Evolutionary conservation across 2,797 vertebrate genomes (phyloP), one percentile per base, ranked within the genome.

Genomic region (Scyliorhinus canicula): DNA sequence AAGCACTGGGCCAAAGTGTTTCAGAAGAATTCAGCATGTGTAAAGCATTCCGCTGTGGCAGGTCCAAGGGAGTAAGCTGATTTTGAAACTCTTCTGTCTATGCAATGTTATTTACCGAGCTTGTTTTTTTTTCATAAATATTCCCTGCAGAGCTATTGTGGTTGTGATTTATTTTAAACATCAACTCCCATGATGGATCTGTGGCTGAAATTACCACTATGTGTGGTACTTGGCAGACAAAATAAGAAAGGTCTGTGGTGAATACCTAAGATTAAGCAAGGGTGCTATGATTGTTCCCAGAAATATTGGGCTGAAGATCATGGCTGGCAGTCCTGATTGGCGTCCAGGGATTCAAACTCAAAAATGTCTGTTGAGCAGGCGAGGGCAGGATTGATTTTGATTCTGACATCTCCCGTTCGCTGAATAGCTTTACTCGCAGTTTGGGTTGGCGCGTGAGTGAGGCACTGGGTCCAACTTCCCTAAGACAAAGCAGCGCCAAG

Each of bases 121-220:
- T 31, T 93, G 40, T 71, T 50, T 93, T 50, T 50, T 69, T 40
- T 86, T 69, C 44, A 71, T 65, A 50, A 50, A 31, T 9, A 35
- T 47, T 93, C 88, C 88, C 93, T 71, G 67, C 63, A 74, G 63
- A 71, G 93, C 44, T 74, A 40, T 94, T 50, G 63, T 74, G 44
- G 44, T 74, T 55, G 63, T 19, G 26, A 93, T n/a, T 71, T 71
- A 52, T 52, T 71, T 94, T 55, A 71, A 94, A 94, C 93, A 31
- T 52, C 55, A 47, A 50, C 65, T 71, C 11, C 31, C 44, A 47
- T 19, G 31, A 65, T 26, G 91, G 11, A 26, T 67, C 31, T 63
- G 57, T 14, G n/a, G 90, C n/a, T 65, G 90, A 65, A 71, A 47
- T 47, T 52, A 71, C 5, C 44, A 69, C 35, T 44, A 31, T 14